Percentiles rank a stretch among this genome's conserved stretches.
These are phyloP conservation scores for Prunella fulvescens DNA, from an alignment of 2,113 vertebrate species.

Conservation along the genomic window DNA sequence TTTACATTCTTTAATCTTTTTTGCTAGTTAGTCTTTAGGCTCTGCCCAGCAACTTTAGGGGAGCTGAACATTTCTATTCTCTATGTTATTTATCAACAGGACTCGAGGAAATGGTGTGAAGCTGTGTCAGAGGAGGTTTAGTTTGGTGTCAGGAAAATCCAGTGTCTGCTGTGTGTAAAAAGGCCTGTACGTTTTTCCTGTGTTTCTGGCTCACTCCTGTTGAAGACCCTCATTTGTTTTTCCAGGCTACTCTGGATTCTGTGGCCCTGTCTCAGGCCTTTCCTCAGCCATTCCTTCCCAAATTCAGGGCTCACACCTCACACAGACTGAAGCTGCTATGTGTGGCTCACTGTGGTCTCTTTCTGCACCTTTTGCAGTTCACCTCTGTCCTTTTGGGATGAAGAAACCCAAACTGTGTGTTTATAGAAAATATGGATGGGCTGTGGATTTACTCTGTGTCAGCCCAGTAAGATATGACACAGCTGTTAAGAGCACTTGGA, in stretches of 20 bases:
- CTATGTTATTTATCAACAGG: background rate
- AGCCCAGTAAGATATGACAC: background rate
- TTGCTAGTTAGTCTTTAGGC: background rate
- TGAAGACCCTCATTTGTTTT: background rate
- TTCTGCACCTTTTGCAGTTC: background rate
- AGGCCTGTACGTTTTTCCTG: fast-evolving
- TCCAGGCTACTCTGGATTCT: background rate
- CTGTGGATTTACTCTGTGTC: fast-evolving
- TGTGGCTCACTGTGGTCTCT: background rate
- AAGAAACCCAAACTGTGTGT: background rate
- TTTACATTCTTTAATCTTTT: background rate
- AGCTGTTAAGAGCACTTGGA: background rate
- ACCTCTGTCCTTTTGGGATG: background rate
- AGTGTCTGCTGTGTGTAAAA: background rate
- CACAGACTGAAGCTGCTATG: background rate
- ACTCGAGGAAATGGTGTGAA: fast-evolving
- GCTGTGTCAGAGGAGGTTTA: background rate
- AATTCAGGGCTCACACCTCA: background rate
- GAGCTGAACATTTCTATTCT: background rate
- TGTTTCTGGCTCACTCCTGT: background rate
- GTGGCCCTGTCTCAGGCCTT: background rate
- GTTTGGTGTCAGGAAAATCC: background rate
- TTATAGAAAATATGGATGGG: fast-evolving
- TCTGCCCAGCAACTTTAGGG: background rate
- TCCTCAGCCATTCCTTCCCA: background rate